Evolutionary conservation across 2,888 invertebrate genomes (phyloP), one percentile per base, ranked within the genome.

Genomic region (Aleiodes leptofemur): DNA sequence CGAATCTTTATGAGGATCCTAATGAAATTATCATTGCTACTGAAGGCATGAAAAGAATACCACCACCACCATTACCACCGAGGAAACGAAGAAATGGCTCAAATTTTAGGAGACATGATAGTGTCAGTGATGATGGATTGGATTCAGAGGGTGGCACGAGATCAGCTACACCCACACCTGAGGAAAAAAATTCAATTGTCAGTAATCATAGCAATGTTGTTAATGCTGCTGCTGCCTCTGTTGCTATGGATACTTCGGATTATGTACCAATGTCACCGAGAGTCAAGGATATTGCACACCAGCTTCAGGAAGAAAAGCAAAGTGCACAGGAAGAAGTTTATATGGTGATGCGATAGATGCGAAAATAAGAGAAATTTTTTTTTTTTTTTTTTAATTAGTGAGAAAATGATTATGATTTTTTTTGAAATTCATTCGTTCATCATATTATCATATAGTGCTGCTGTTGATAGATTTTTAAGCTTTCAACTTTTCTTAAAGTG

Each of bases 21-120:
- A 82, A 89, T 34, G 90, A 90, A 29, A 76, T 90, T 11, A 84
- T 89, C 68, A 83, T 89, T 48, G 82, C 85, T n/a, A 68, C 77
- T 38, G 78, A 73, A 14, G 74, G 74, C 4, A 57, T 69, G 1
- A 75, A 78, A 11, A 77, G 84, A 53, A 78, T 84, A 34, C 91
- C 92, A 3, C 91, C 91, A 0, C 90, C 91, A 4, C 90, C 91
- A 4, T 82, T 91, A 78, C 91, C 91, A 4, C 91, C 91, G 3
- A 83, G 91, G 76, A 83, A 84, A 72, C 84, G 85, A 72, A 84
- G 85, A 51, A 85, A 85, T 70, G 85, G 80, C 3, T 84, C 86
- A 1, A 82, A 80, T 16, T 83, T 83, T 0, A 83, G 82, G 56
- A 82, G 82, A 55, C 83, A 83, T 71, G 83, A 76, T 64, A 84